phyloP scores from a whole-genome alignment of 2,113 vertebrate species.

The Pachypanchax playfairii region DNA sequence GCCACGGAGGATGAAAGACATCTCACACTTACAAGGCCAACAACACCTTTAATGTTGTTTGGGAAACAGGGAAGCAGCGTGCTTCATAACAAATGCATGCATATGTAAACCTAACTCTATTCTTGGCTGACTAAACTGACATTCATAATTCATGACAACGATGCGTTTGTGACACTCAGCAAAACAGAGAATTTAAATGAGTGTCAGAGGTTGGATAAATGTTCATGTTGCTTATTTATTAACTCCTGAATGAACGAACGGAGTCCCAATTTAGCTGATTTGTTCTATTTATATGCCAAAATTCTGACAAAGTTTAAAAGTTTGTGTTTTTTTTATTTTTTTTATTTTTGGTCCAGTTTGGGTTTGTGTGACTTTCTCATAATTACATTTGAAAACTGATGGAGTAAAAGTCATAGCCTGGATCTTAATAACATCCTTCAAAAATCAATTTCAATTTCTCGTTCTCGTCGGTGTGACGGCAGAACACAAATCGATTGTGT shows the following conservation, averaged over 20 bases:
- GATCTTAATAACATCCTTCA: constrained; percentile 62
- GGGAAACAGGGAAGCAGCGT: background rate
- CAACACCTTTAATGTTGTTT: background rate
- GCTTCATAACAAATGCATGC: constrained; percentile 17
- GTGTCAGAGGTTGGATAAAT: constrained; percentile 38
- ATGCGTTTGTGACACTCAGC: constrained; percentile 42
- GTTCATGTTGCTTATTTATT: constrained; percentile 8
- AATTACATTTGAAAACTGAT: constrained; percentile 52
- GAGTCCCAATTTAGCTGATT: background rate
- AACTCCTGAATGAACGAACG: background rate
- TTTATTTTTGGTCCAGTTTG: background rate
- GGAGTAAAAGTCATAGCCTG: constrained; percentile 44
- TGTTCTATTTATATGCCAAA: background rate
- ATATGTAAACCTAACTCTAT: constrained; percentile 17
- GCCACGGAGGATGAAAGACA: constrained; percentile 1
- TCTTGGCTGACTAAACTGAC: constrained; percentile 37
- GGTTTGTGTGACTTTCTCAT: constrained; percentile 21
- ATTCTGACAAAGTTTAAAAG: background rate
- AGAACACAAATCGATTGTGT: constrained; percentile 45
- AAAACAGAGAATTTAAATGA: constrained; percentile 40
- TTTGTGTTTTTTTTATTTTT: background rate
- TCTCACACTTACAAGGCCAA: constrained; percentile 6
- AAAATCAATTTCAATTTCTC: constrained; percentile 74
- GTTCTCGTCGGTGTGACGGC: constrained; percentile 38
- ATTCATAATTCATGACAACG: constrained; percentile 61